Base-by-base conservation (phyloP, 2,888 invertebrate genomes). In the Drosophila stalkeri region DNA sequence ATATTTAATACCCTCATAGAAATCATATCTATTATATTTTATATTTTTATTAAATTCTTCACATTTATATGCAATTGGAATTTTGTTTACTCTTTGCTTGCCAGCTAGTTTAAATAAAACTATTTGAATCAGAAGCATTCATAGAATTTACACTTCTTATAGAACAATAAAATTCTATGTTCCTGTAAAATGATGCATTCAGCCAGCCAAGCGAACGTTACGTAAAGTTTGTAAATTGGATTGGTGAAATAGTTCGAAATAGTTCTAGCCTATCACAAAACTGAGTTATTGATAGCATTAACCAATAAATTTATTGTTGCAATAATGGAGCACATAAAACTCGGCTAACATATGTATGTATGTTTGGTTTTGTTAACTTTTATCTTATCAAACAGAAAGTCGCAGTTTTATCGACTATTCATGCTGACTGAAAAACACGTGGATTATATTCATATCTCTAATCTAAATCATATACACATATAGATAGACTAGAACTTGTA, bases 11-110 rank as follows among this genome's bases (percentile, higher is more conserved):
- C 11, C 16, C 9, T 3, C 27, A 9, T 47, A 27, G 4, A 41
- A n/a, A 14, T 20, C 6, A 2, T 12, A 9, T 14, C 8, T 1
- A 27, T 2, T 1, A 23, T 23, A 14, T 1, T 1, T 2, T 0
- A 23, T 23, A 23, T 23, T 16, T 23, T 16, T 47, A 47, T 16
- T 16, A 9, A 20, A 44, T 14, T 44, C 20, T 44, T 20, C 11
- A 44, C 12, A 5, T 44, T 12, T 44, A 12, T 18, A 5, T 2
- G 20, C 43, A 20, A 27, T 16, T n/a, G 27, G 47, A 27, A 47
- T 16, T 16, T 1, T 47, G n/a, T 14, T 18, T 44, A 6, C 16
- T 37, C 7, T 20, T 12, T 44, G 3, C 11, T 20, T 11, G 43
- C 43, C 18, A 43, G 43, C 11, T 4, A 20, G 5, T 11, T 11